Base-by-base conservation (phyloP, 1,140 invertebrate genomes). In the Calycopis cecrops region DNA sequence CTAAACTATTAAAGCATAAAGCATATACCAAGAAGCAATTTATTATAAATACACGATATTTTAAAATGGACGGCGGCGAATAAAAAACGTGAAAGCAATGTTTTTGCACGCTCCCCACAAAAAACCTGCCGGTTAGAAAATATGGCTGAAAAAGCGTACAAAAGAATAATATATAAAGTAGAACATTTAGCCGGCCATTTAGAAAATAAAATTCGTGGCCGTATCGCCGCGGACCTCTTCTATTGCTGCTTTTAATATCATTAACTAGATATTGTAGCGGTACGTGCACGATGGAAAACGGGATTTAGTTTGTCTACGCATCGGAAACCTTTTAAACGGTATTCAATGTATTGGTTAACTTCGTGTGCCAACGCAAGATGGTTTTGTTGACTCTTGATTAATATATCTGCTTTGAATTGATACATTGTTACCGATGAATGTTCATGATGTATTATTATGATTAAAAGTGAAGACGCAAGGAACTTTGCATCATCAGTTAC, bases 161-260 rank as follows among this genome's bases (percentile, higher is more conserved):
- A 60, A 60, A 52, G 52, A 60, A 59, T 44, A 54, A 63, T 57
- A 56, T 51, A 57, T 53, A 42, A 60, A 52, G 40, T 48, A 50
- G 18, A 48, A 60, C 51, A 62, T 62, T 62, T 52, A 57, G 50
- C 47, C 48, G 40, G 35, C 52, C 49, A 60, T 64, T 60, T 60
- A 57, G 42, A 60, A 60, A 60, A 64, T 64, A 60, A 60, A 63
- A 64, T 60, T 60, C 42, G 11, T 40, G 28, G 21, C 48, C 21
- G 6, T 6, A 28, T 6, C 21, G 21, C 21, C 21, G 21, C 21
- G 21, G 21, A 28, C 21, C 18, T 48, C 47, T 21, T 52, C 33
- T 52, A 58, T 50, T 50, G 35, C 50, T 58, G 57, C 57, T 59
- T 63, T 63, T 63, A 63, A 63, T 63, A 59, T 59, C 58, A 63